Evolutionary conservation across 2,888 invertebrate genomes (phyloP).

Genomic region (Acleris literana): DNA sequence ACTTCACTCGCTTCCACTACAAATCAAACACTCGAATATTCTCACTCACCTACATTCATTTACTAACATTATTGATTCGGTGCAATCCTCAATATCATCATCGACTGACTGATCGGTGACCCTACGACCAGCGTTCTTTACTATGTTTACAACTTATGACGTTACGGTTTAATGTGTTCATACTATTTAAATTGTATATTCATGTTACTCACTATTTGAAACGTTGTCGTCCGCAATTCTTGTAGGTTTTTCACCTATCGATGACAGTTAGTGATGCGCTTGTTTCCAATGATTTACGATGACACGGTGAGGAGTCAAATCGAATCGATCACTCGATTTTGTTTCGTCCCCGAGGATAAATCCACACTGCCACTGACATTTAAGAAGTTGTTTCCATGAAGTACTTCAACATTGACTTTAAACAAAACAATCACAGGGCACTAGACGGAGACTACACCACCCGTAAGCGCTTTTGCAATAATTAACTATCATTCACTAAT

Average conservation of each 20-base stretch:
- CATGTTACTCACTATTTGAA: conserved; percentile 75
- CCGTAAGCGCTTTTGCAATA: conserved; percentile 71
- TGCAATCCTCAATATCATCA: conserved; percentile 23
- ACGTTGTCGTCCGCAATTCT: conserved; percentile 78
- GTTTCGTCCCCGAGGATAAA: conserved; percentile 56
- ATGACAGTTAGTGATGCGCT: conserved; percentile 73
- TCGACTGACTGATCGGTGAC: conserved; percentile 4
- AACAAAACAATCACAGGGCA: conserved; percentile 80
- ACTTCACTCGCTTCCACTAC: conserved; percentile 55
- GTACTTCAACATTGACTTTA: conserved; percentile 59
- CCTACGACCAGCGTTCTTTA: conserved; percentile 9
- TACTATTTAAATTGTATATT: conserved; percentile 17
- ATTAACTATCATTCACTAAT: conserved; percentile 81
- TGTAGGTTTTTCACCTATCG: conserved; percentile 74
- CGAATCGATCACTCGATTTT: conserved; percentile 68
- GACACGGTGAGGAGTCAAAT: conserved; percentile 64
- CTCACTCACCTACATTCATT: conserved; percentile 46
- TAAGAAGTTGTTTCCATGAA: conserved; percentile 59
- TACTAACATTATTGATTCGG: conserved; percentile 43
- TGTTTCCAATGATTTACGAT: conserved; percentile 62
- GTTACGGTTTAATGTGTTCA: background rate
- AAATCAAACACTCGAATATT: conserved; percentile 56
- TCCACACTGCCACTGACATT: conserved; percentile 73
- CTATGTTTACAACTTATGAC: conserved; percentile 18
- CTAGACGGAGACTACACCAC: conserved; percentile 71